Evolutionary conservation across 2,888 invertebrate species (phyloP), one percentile per base, ranked within the genome.

Genomic region (Lochmaea capreae): DNA sequence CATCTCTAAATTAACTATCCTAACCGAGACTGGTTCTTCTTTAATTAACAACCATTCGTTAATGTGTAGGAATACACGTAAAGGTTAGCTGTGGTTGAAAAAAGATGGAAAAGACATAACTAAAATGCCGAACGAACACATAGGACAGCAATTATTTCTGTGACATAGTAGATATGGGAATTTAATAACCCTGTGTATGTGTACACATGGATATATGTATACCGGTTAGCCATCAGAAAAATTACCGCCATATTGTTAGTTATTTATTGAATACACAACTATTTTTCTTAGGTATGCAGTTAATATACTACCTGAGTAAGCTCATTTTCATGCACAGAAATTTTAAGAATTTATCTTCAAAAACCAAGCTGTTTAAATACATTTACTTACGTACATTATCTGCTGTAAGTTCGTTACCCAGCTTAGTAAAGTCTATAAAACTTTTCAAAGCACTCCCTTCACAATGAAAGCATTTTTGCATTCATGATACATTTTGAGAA

Each of bases 11-110:
- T 80, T 82, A 83, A 83, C 82, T 83, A 83, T 78, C 79, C 77
- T 75, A 77, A 73, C 67, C 73, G 79, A 81, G 83, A 82, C 83
- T 82, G 82, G 83, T 83, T 82, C 79, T 82, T 80, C 81, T 81
- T 83, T 83, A 81, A 84, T 85, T 85, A 85, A 83, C 85, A 82
- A 81, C 79, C 82, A 81, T 81, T 80, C 82, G 84, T 84, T 85
- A 85, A 85, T 79, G 74, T 76, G 78, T 75, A 79, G 77, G 78
- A 78, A 77, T 79, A 78, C 77, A 73, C 49, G 67, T 75, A 63
- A 67, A 76, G 75, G 72, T 75, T 72, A 75, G 73, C 71, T 69
- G 73, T 76, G 68, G 76, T 77, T 67, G 68, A 77, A 79, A 67
- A 80, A 78, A 79, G 78, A 80, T 76, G 71, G 75, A 77, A 72